Evolutionary conservation across 2,113 vertebrate species (phyloP).

Genomic region (Mionectes macconnelli): DNA sequence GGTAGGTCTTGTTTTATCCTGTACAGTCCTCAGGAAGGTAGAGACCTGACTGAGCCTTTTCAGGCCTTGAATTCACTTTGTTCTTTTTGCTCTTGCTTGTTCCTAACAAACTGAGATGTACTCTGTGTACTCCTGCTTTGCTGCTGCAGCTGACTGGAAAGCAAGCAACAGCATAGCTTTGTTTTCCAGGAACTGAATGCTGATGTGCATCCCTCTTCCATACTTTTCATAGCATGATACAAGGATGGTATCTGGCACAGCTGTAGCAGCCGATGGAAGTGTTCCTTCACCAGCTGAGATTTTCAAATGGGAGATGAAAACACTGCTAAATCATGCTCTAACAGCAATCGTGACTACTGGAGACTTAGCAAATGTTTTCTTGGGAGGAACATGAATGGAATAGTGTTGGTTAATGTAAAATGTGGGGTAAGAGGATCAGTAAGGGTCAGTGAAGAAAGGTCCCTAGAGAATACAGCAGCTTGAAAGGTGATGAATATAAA

Average conservation of each 20-base stretch:
- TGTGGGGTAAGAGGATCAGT: not conserved
- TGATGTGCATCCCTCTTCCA: not conserved
- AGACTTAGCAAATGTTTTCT: not conserved
- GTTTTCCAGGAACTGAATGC: not conserved
- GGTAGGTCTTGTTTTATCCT: not conserved
- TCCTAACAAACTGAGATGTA: not conserved
- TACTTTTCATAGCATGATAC: not conserved
- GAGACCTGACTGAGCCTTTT: not conserved
- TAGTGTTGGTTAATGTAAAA: not conserved
- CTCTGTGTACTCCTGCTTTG: not conserved
- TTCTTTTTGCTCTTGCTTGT: not conserved
- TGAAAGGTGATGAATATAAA: not conserved
- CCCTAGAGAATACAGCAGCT: not conserved
- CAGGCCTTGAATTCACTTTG: not conserved
- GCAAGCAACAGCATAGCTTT: not conserved
- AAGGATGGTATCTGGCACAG: not conserved
- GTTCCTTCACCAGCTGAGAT: not conserved
- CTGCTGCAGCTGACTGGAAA: not conserved
- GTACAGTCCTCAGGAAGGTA: not conserved
- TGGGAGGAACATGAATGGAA: not conserved
- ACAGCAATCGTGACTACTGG: not conserved
- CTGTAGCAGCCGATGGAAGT: not conserved
- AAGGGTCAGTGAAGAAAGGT: not conserved
- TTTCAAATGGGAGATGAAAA: not conserved
- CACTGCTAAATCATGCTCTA: not conserved